Evolutionary conservation across 2,113 vertebrate genomes (phyloP).

Genomic region (Protomyctophum bolini): DNA sequence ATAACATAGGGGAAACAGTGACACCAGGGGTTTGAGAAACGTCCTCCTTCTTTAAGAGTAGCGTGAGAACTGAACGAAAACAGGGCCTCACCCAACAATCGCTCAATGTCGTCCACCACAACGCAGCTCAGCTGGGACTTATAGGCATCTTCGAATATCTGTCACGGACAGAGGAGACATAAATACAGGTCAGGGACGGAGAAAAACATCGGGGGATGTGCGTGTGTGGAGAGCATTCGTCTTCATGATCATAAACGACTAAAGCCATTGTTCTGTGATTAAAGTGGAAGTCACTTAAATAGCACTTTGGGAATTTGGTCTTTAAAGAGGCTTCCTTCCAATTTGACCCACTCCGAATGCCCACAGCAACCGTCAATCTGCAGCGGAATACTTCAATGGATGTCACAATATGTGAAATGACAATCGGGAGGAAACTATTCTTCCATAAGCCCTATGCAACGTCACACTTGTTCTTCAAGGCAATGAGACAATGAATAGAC

Average conservation of each 20-base stretch:
- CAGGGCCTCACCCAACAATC: constrained; percentile 86
- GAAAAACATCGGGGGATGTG: not conserved
- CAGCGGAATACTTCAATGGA: too few relatives aligned
- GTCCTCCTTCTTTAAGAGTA: not conserved
- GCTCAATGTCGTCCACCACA: constrained; percentile 95
- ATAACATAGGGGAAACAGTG: too few relatives aligned
- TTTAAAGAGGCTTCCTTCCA: too few relatives aligned
- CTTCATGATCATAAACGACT: not conserved
- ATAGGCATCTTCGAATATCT: constrained; percentile 98
- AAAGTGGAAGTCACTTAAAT: not conserved
- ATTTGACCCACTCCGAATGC: too few relatives aligned
- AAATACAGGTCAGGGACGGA: not conserved
- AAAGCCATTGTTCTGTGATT: not conserved
- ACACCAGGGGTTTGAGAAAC: too few relatives aligned
- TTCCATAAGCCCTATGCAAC: too few relatives aligned
- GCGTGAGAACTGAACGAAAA: not conserved
- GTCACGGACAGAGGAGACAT: constrained; percentile 18
- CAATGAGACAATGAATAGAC: too few relatives aligned
- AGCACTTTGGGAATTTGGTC: too few relatives aligned
- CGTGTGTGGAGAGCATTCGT: not conserved
- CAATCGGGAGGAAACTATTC: too few relatives aligned
- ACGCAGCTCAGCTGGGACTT: constrained; percentile 98
- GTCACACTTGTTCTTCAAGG: too few relatives aligned
- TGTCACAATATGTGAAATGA: too few relatives aligned
- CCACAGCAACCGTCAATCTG: too few relatives aligned